Conservation (phyloP, 2,113 vertebrate species). For the Forbesichthys agassizii region DNA sequence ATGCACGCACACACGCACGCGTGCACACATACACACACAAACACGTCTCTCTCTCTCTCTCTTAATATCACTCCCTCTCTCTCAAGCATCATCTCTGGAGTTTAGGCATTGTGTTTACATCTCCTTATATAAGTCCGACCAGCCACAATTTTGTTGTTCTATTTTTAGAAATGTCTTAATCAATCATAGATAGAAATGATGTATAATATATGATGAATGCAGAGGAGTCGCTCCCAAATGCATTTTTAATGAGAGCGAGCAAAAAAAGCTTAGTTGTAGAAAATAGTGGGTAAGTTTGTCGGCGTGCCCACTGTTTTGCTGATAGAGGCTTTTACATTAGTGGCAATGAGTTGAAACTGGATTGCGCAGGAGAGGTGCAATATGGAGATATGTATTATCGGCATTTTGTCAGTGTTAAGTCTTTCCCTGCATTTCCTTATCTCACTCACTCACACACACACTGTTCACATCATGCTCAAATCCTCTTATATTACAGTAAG, state of each 20-base stretch:
- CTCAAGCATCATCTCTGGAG: conserved; percentile 18
- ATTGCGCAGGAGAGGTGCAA: not conserved
- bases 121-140: conserved; percentile 22
- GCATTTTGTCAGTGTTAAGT: not conserved
- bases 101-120: conserved; percentile 50
- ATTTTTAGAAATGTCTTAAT: conserved; percentile 71
- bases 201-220: conserved; percentile 73
- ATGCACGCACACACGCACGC: not conserved
- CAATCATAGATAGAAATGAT: conserved; percentile 69
- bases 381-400: not conserved
- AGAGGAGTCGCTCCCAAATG: conserved; percentile 67
- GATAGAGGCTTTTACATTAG: conserved; percentile 4
- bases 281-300: conserved; percentile 34
- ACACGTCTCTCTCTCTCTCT: conserved; percentile 2
- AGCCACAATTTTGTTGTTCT: conserved; percentile 62
- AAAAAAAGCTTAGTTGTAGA: conserved; percentile 40
- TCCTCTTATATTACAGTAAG: too few relatives aligned
- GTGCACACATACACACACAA: not conserved
- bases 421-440: not conserved
- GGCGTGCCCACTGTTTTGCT: conserved; percentile 3
- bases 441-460: not conserved
- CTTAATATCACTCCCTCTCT: not conserved
- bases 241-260: conserved; percentile 65
- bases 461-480: too few relatives aligned
- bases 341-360: not conserved